Evolutionary conservation across 2,797 vertebrate genomes (phyloP), one percentile per base, ranked within the genome.

Genomic region (Coendou prehensilis): DNA sequence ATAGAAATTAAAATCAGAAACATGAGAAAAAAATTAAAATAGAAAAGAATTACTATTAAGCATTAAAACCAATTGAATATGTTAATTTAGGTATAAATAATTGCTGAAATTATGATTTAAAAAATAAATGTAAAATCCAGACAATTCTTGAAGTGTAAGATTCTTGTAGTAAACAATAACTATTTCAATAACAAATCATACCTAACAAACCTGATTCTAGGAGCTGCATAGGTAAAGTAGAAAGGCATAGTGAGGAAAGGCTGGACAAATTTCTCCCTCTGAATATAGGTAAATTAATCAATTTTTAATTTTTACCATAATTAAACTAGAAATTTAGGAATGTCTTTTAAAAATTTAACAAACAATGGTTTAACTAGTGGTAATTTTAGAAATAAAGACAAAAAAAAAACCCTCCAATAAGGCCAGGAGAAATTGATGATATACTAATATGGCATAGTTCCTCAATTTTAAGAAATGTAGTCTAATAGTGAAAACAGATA

Each of bases 1-100:
- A 41, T 82, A n/a, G 10, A 87, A 91, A 90, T 41, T 76, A 23
- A 89, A 89, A 76, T 54, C 15, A 90, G 82, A 20, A 93, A 87
- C 59, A 89, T 81, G 28, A n/a, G 45, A 18, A 91, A 71, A 56
- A 83, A 84, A 2, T 64, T 20, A 83, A 83, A 78, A 41, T n/a
- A 79, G 33, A 30, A 89, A 91, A 79, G 14, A 83, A 30, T 33
- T 92, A 86, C 81, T 67, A 45, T 37, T 84, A 26, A 82, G 18
- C 33, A 20, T 41, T 76, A 4, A 84, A 91, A 84, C 22, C 20
- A 82, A 61, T 56, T 69, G 45, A 71, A 41, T 28, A 73, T 15
- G 5, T 57, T 8, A 56, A 63, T 10, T 63, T 52, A 91, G 6
- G 50, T 28, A 52, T 28, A 91, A 78, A 79, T 37, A 69, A 96